These are phyloP conservation scores for Salarias fasciatus DNA, from an alignment of 2,797 vertebrate species.

Conservation along the genomic window DNA sequence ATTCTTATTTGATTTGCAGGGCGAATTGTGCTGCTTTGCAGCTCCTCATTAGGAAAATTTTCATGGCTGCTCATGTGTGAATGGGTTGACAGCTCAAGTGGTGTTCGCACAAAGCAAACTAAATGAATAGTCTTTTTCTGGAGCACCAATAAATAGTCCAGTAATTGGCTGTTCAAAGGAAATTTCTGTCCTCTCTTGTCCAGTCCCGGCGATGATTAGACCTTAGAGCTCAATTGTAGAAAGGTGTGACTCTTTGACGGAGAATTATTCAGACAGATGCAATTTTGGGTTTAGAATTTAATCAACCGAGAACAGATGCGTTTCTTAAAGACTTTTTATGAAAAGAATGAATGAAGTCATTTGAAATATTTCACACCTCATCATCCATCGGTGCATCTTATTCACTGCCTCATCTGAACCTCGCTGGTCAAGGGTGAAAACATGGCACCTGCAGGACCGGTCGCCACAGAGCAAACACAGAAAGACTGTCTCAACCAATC, in stretches of 20 bases:
- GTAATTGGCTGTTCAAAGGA: constrained; percentile 45
- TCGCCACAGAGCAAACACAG: too few species aligned
- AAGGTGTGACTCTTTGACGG: neutral
- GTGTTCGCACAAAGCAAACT: constrained; percentile 35
- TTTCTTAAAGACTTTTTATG: too few species aligned
- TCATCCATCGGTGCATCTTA: too few species aligned
- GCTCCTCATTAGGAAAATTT: constrained; percentile 51
- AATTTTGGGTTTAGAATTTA: neutral
- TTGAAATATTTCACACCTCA: too few species aligned
- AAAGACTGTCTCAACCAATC: too few species aligned
- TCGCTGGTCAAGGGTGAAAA: too few species aligned
- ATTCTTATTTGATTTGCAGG: constrained; percentile 50
- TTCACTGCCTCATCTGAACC: too few species aligned
- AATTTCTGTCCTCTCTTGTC: constrained; percentile 15
- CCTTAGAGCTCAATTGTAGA: neutral
- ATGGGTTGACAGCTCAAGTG: constrained; percentile 40
- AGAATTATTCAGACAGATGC: neutral
- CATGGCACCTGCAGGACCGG: too few species aligned
- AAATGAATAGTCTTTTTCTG: constrained; percentile 40
- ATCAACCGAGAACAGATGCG: neutral
- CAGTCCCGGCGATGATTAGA: neutral
- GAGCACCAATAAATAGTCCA: constrained; percentile 40
- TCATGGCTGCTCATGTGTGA: constrained; percentile 40
- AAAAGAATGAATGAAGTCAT: too few species aligned
- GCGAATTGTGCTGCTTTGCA: constrained; percentile 30